Percentiles rank a stretch among this genome's conserved stretches.
These are phyloP conservation scores for Loriculus beryllinus DNA, from an alignment of 2,797 vertebrate species.

Conservation along the genomic window DNA sequence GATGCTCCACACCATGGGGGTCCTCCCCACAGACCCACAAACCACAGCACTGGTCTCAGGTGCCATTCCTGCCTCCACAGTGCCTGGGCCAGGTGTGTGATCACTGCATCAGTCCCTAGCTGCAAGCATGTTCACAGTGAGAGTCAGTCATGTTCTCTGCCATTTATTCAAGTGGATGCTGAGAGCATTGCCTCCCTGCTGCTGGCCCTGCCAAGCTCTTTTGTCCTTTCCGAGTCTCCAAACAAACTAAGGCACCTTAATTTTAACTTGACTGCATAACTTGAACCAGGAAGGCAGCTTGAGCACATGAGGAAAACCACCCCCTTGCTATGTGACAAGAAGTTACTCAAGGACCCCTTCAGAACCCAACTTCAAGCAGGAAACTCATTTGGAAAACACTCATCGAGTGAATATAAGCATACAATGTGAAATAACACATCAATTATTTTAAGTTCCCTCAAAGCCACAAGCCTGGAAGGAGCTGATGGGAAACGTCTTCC, in stretches of 20 bases:
- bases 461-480: neutral
- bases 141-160: neutral
- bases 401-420: neutral
- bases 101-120: neutral
- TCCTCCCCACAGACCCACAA: neutral
- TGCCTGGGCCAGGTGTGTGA: neutral
- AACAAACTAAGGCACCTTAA: neutral
- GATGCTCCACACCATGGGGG: neutral
- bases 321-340: neutral
- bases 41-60: neutral
- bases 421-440: neutral
- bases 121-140: neutral
- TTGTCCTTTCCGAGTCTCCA: neutral
- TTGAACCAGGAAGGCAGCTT: neutral
- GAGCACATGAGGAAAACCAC: neutral
- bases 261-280: neutral
- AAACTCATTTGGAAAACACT: neutral
- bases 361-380: neutral
- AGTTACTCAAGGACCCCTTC: neutral
- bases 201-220: neutral
- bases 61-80: neutral
- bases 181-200: neutral
- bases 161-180: neutral
- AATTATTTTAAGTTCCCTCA: neutral
- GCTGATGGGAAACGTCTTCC: neutral